Percentiles rank a stretch among this genome's conserved stretches.
Evolutionary conservation across 2,797 vertebrate genomes (phyloP).

Genomic region (Pangasius djambal): DNA sequence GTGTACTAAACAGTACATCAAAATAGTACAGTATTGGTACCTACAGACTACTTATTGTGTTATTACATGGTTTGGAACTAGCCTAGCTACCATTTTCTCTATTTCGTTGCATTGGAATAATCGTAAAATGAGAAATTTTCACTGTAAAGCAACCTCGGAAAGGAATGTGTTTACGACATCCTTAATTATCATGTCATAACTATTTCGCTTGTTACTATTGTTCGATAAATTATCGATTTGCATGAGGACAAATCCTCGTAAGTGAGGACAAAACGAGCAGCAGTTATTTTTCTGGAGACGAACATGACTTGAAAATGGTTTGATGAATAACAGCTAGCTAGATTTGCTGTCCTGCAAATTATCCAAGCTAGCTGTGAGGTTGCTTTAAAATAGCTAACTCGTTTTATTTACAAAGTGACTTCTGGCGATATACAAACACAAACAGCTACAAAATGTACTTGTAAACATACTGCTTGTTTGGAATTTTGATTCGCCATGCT

Average conservation of each 20-base stretch:
- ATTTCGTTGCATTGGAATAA: background rate
- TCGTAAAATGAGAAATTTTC: background rate
- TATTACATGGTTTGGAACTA: background rate
- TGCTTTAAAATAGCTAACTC: background rate
- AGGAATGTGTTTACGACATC: background rate
- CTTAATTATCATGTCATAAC: background rate
- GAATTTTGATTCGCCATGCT: background rate
- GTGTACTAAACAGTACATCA: background rate
- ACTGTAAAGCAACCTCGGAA: background rate
- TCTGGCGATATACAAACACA: background rate
- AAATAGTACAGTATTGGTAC: background rate
- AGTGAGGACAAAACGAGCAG: background rate
- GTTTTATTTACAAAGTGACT: background rate
- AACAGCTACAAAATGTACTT: background rate
- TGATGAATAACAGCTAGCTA: background rate
- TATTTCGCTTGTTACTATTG: background rate
- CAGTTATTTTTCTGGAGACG: background rate
- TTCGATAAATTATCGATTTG: background rate
- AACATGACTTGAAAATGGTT: background rate
- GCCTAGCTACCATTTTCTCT: background rate
- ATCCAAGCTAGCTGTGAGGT: background rate
- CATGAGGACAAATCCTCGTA: background rate
- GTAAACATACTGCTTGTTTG: background rate
- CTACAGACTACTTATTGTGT: background rate
- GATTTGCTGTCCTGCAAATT: background rate